phyloP scores from a whole-genome alignment of 2,888 invertebrate species.

The Nomada ferruginata region DNA sequence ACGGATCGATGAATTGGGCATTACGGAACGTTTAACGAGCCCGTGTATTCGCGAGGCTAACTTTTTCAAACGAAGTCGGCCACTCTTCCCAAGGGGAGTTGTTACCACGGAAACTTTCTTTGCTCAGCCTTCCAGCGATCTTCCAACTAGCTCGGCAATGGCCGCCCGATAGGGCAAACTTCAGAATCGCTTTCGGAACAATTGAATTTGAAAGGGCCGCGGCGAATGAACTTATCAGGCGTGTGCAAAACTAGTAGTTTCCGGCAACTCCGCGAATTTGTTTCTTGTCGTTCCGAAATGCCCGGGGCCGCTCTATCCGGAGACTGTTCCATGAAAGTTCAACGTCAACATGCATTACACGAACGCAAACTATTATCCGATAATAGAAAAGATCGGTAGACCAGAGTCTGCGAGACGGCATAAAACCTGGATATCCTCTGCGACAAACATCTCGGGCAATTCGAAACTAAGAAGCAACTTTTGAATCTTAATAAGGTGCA shows the following conservation, averaged over 20 bases:
- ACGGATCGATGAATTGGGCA: conserved; percentile 3
- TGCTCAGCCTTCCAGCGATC: conserved; percentile 12
- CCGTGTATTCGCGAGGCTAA: neutral
- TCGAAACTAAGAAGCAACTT: neutral
- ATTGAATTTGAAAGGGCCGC: conserved; percentile 19
- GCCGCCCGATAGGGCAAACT: conserved; percentile 22
- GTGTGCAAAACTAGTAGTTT: neutral
- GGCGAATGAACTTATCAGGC: conserved; percentile 8
- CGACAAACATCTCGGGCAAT: neutral
- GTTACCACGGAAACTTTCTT: conserved; percentile 33
- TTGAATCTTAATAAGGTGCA: neutral
- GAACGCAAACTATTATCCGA: neutral
- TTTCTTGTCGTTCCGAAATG: neutral
- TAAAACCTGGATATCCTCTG: neutral
- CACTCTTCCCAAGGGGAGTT: conserved; percentile 11
- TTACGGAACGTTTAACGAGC: conserved; percentile 8
- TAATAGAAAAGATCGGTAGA: neutral
- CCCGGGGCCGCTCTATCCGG: too few relatives aligned
- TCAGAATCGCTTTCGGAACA: conserved; percentile 32
- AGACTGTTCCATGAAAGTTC: neutral
- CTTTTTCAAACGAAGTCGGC: neutral
- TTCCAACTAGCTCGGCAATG: conserved; percentile 19
- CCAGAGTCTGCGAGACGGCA: neutral
- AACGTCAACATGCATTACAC: neutral
- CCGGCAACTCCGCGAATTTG: neutral